Conservation (phyloP, 2,888 invertebrate species). For the Entomobrya multifasciata region DNA sequence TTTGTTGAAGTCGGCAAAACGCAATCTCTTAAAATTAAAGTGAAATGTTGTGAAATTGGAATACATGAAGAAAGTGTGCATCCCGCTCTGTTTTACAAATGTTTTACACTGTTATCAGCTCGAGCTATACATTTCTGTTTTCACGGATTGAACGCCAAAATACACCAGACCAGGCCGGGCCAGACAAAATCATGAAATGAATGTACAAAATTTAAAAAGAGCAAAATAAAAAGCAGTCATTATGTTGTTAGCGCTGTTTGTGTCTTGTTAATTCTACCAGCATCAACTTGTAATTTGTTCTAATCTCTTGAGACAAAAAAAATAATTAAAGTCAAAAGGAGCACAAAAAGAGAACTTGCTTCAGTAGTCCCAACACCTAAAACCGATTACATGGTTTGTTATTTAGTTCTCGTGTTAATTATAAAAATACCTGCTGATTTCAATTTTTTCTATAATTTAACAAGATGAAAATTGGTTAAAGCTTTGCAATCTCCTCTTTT, state of each 20-base stretch:
- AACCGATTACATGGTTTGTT: constrained; percentile 52
- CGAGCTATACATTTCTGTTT: background rate
- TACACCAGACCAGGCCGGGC: background rate
- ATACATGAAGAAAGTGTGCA: background rate
- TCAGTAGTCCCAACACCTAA: background rate
- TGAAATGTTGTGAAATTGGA: constrained; percentile 6
- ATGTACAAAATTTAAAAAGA: constrained; percentile 5
- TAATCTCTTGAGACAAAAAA: constrained; percentile 61
- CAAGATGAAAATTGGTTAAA: constrained; percentile 54
- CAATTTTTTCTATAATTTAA: constrained; percentile 53
- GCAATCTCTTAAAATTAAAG: constrained; percentile 26
- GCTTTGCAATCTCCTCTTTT: constrained; percentile 14
- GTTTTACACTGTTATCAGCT: too few species aligned
- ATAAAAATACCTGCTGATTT: constrained; percentile 65
- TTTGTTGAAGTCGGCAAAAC: constrained; percentile 17
- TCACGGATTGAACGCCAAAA: constrained; percentile 10
- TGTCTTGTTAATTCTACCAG: constrained; percentile 58
- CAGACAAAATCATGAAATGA: constrained; percentile 10
- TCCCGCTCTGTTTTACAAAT: constrained; percentile 9
- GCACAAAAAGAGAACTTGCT: constrained; percentile 1
- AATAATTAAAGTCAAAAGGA: constrained; percentile 53
- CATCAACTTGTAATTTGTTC: constrained; percentile 63
- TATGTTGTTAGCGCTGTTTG: constrained; percentile 57
- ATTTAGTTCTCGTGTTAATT: constrained; percentile 63
- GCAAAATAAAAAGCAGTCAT: constrained; percentile 50